A percentile compares a stretch with the other conserved stretches of the same genome.
Evolutionary conservation across 2,888 invertebrate genomes (phyloP).

Genomic region (Mythimna albipuncta): DNA sequence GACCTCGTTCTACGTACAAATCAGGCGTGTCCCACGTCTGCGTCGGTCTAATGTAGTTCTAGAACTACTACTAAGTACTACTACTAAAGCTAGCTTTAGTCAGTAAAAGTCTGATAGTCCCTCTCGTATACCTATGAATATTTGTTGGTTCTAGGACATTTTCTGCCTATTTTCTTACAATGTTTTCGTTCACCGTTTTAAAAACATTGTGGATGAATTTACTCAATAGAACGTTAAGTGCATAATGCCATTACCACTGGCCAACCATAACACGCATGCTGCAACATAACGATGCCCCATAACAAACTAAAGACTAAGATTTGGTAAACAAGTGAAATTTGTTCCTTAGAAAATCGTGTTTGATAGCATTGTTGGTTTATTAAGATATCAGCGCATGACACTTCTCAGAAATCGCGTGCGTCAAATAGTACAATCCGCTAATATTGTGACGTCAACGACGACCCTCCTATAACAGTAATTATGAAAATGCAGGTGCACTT

Average conservation of each 20-base stretch:
- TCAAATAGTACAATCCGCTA: conserved; percentile 50
- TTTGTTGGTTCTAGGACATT: no score
- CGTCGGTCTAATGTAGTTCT: no score
- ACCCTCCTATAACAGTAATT: conserved; percentile 23
- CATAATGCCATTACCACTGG: background rate
- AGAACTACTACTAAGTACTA: no score
- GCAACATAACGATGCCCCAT: background rate
- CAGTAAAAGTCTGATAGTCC: no score
- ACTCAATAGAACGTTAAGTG: no score
- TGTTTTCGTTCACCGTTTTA: no score
- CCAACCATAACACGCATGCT: background rate
- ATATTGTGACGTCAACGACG: conserved; percentile 45
- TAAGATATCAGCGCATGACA: conserved; percentile 39
- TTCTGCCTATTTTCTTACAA: no score
- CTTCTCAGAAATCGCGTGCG: conserved; percentile 68
- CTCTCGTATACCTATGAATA: no score
- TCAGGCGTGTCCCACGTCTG: no score
- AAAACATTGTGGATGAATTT: no score
- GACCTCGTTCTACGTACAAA: no score
- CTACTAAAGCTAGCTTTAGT: no score
- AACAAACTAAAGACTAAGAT: background rate
- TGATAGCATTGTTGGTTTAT: conserved; percentile 35
- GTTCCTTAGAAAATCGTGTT: conserved; percentile 33
- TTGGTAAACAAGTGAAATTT: conserved; percentile 24
- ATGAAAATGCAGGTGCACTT: conserved; percentile 7